phyloP scores from a whole-genome alignment of 2,797 vertebrate species.

The Aselliscus stoliczkanus region DNA sequence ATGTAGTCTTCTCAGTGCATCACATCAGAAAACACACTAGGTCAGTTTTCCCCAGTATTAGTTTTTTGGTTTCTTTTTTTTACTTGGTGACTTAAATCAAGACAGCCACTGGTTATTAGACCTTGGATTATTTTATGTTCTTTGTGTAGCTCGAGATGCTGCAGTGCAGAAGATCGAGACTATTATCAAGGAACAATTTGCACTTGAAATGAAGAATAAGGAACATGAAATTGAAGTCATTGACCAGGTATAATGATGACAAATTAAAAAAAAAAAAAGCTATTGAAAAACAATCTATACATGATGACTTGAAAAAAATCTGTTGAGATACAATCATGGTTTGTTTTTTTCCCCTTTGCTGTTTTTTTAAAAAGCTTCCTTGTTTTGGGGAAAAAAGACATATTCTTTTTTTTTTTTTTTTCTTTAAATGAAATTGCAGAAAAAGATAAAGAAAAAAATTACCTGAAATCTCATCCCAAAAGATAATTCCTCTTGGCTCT shows the following conservation, averaged over 20 bases:
- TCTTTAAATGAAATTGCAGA: not conserved
- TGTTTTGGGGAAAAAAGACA: not conserved
- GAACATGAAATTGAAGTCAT: slow-evolving; percentile 99
- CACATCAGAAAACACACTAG: not conserved
- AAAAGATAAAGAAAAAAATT: not conserved
- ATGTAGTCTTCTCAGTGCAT: not conserved
- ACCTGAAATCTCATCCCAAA: not conserved
- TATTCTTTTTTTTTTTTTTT: not conserved
- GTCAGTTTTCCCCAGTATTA: not conserved
- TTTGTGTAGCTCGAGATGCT: slow-evolving; percentile 90
- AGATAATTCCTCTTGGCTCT: slow-evolving; percentile 12
- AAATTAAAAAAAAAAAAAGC: not conserved
- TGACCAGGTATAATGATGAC: slow-evolving; percentile 88
- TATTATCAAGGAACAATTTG: slow-evolving; percentile 97
- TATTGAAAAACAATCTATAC: not conserved
- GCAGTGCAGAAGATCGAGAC: slow-evolving; percentile 95
- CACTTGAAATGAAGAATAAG: slow-evolving; percentile 98
- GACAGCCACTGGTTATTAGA: not conserved
- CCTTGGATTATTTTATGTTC: slow-evolving; percentile 55
- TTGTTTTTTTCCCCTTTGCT: not conserved
- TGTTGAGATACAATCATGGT: not conserved
- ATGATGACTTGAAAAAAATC: not conserved
- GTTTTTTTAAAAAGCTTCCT: not conserved
- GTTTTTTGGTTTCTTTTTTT: not conserved
- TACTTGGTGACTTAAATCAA: not conserved